Evolutionary conservation across 1,140 invertebrate species (phyloP), one percentile per base, ranked within the genome.

Genomic region (Euglossa dilemma): DNA sequence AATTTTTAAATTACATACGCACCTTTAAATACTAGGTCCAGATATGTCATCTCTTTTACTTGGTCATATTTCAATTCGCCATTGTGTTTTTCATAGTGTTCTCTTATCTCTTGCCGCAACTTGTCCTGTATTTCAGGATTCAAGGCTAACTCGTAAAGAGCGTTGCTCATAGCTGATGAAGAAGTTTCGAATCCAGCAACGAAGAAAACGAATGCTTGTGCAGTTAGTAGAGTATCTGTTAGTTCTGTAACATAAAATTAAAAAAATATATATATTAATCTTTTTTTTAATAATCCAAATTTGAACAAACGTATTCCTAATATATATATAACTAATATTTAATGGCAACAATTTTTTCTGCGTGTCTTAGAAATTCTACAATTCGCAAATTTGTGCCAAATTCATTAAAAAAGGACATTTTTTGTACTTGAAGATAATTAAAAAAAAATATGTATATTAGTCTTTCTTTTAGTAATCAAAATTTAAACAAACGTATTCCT

Each of bases 161-260:
- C 86, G 74, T 93, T 93, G 18, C 92, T 92, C 18, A 96, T 91
- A 0, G 95, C 91, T 7, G 93, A 91, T 6, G 95, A 94, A 11
- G 95, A 95, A 0, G 96, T 96, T 78, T 96, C 95, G 76, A 95
- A 96, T 50, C 95, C 95, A 66, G 95, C 95, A 9, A 95, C 12
- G 70, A 95, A 92, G 59, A 95, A 94, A 16, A 94, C 69, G 36
- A 94, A 91, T 0, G 92, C 89, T 78, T 95, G 93, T 0, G 93
- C 93, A 8, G 90, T 79, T 0, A 92, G 56, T 4, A 91, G 64
- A 1, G 79, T 83, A 20, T 93, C 90, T 0, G 90, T 93, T 12
- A 93, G 50, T 69, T 91, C 92, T 92, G 63, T 28, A 88, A 85
- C 71, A 47, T 18, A 47, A 0, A 25, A 70, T 73, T 43, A 50